Conservation (phyloP, 2,888 invertebrate genomes). For the Lasioglossum leucozonium region DNA sequence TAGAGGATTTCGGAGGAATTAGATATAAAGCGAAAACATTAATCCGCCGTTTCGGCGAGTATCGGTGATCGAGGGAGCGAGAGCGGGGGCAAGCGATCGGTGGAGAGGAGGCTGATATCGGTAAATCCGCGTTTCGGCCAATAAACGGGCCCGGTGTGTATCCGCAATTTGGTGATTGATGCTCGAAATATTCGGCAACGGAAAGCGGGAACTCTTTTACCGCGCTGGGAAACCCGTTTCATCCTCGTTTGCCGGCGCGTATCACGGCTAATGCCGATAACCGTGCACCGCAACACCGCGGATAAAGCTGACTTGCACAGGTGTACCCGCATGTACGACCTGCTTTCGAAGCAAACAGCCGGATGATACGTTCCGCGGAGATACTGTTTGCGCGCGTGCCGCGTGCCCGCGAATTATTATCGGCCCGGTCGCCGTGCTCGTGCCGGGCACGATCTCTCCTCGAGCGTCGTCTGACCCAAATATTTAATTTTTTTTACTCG, state of each 20-base stretch:
- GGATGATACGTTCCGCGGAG: constrained; percentile 24
- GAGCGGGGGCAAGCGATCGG: neutral
- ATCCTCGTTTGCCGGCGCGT: constrained; percentile 35
- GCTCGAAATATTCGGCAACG: neutral
- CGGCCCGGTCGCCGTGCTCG: neutral
- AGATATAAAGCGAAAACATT: neutral
- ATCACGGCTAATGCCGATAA: constrained; percentile 51
- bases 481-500: neutral
- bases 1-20: neutral
- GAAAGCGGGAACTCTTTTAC: constrained; percentile 2
- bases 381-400: constrained; percentile 12
- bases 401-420: neutral
- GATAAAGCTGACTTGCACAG: constrained; percentile 52
- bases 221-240: constrained; percentile 42
- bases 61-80: neutral
- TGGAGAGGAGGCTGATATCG: too few species aligned
- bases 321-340: constrained; percentile 71
- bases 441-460: neutral
- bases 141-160: neutral
- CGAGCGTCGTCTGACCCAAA: neutral
- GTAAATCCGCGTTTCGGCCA: neutral
- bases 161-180: neutral
- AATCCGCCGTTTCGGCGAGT: neutral
- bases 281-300: constrained; percentile 19
- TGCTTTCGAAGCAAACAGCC: constrained; percentile 53